Base-by-base conservation (phyloP, 2,797 vertebrate genomes). In the Ceyx erithaca region DNA sequence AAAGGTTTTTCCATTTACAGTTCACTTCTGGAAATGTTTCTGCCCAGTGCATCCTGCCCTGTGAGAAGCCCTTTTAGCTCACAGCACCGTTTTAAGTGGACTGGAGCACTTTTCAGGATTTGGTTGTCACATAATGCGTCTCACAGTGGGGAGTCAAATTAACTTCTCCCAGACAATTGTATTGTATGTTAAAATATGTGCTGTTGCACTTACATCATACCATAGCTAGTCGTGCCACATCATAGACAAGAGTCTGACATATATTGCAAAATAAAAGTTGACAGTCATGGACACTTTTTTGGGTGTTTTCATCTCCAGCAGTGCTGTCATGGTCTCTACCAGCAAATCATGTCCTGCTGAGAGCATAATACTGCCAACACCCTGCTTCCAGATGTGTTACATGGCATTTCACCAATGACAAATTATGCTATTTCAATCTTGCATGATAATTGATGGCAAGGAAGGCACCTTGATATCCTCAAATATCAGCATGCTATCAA, bases 231-330 rank as follows among this genome's bases (percentile, higher is more conserved):
- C 57, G 79, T 93, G 95, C 84, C 93, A 93, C 94, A 85, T 95
- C 94, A 96, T 78, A 89, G 90, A 25, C 76, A 31, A 87, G 81
- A 87, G 78, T 85, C 52, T 90, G 63, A 94, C 94, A 91, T 83
- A 64, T 94, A 92, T 80, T 93, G 81, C 81, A 89, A 91, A 94
- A 90, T 95, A 94, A 80, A 95, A 94, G 86, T 92, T 96, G 95
- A 94, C 94, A 96, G 89, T 96, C 93, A 69, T 85, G 88, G 81
- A 93, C 69, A 43, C 69, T 94, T 80, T 89, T 95, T 93, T 67
- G 80, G 91, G 59, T 80, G 86, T 90, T 94, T 93, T 94, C 62
- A 55, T 96, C 92, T 95, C 84, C 90, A 89, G 90, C 88, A 89
- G 75, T 64, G 91, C 90, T 91, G 91, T 94, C 90, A 93, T 78